Evolutionary conservation across 2,888 invertebrate genomes (phyloP).

Genomic region (Auanema freiburgensis): DNA sequence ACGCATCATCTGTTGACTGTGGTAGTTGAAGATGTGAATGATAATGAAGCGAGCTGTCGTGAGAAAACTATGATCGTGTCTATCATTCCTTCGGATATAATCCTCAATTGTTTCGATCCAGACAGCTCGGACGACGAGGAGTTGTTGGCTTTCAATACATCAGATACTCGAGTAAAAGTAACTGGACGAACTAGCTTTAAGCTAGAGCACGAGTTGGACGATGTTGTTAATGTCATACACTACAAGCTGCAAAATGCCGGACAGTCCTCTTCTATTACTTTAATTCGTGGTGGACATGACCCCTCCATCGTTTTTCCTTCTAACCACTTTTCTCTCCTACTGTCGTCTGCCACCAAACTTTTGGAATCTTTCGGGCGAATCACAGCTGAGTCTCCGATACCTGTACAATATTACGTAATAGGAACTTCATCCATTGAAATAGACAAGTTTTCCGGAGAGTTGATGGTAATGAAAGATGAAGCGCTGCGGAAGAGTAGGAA

Average conservation of each 20-base stretch:
- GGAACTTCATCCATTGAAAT: slow-evolving; percentile 13
- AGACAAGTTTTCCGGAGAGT: slow-evolving; percentile 7
- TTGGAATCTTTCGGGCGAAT: slow-evolving; percentile 33
- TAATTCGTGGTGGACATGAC: slow-evolving; percentile 11
- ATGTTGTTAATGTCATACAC: slow-evolving; percentile 2
- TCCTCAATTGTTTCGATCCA: slow-evolving; percentile 12
- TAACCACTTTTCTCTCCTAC: slow-evolving; percentile 11
- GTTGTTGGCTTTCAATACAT: too few relatives aligned
- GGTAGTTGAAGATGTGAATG: slow-evolving; percentile 11
- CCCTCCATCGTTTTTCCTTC: slow-evolving; percentile 14
- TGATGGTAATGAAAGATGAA: slow-evolving; percentile 4
- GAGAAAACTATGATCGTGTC: slow-evolving; percentile 9
- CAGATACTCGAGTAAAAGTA: too few relatives aligned
- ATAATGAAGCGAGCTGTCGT: slow-evolving; percentile 6
- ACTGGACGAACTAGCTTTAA: background rate
- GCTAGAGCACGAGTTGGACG: slow-evolving; percentile 8
- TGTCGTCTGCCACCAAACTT: slow-evolving; percentile 14
- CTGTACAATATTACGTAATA: slow-evolving; percentile 29
- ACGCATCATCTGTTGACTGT: slow-evolving; percentile 4
- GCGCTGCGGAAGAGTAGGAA: background rate
- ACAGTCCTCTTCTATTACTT: background rate
- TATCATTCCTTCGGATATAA: slow-evolving; percentile 2
- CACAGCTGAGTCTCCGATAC: slow-evolving; percentile 29
- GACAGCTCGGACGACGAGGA: background rate
- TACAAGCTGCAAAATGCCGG: slow-evolving; percentile 1